A percentile compares a stretch with the other conserved stretches of the same genome.
Evolutionary conservation across 1,140 invertebrate genomes (phyloP).

Genomic region (Drosophila sp.): DNA sequence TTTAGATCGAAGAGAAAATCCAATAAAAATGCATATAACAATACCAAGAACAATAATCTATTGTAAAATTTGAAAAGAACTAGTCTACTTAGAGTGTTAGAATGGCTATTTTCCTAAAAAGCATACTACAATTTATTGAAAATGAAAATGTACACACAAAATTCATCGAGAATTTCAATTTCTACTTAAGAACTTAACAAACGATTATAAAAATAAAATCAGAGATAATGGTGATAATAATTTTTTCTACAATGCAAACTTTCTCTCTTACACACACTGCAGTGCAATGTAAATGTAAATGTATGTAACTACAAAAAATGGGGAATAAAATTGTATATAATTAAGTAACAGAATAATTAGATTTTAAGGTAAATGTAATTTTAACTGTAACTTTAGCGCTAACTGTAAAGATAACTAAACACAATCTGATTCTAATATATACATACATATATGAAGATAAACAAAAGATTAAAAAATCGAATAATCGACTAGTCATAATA

Average conservation of each 20-base stretch:
- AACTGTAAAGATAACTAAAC: conserved; percentile 34
- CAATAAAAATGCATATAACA: conserved; percentile 67
- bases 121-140: conserved; percentile 61
- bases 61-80: conserved; percentile 73
- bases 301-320: conserved; percentile 43
- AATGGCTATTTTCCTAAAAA: conserved; percentile 79
- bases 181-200: conserved; percentile 43
- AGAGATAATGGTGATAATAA: conserved; percentile 55
- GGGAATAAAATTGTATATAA: conserved; percentile 32
- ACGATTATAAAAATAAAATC: conserved; percentile 8
- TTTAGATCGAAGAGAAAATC: conserved; percentile 49
- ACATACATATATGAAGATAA: conserved; percentile 22
- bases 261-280: conserved; percentile 13
- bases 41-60: conserved; percentile 82
- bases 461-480: conserved; percentile 49
- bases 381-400: not conserved
- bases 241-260: conserved; percentile 45
- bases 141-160: conserved; percentile 31
- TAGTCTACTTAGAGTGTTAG: conserved; percentile 78
- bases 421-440: conserved; percentile 67
- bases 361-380: conserved; percentile 20
- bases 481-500: conserved; percentile 63
- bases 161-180: conserved; percentile 69
- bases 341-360: conserved; percentile 26
- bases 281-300: conserved; percentile 55